Conservation (phyloP, 1,140 invertebrate genomes). For the fruit fly (Drosophila melanogaster) region Release_6_plus_ISO1_MT NT_033777.3:21506001-21506500, state of each 20-base stretch:
- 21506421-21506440: conserved; percentile 67
- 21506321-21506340: conserved; percentile 76
- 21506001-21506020: conserved; percentile 37
- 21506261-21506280: conserved; percentile 1
- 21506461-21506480: conserved; percentile 73
- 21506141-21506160: conserved; percentile 80
- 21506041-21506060: conserved; percentile 59
- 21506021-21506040: conserved; percentile 52
- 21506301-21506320: conserved; percentile 65
- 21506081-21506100: conserved; percentile 9
- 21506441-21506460: conserved; percentile 47
- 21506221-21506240: conserved; percentile 30
- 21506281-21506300: conserved; percentile 66
- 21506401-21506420: conserved; percentile 29
- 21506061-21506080: conserved; percentile 37
- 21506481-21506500: conserved; percentile 74
- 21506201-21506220: conserved; percentile 58
- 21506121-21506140: conserved; percentile 62
- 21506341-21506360: conserved; percentile 63
- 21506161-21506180: conserved; percentile 69
- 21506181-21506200: conserved; percentile 84
- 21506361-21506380: conserved; percentile 72
- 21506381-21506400: conserved; percentile 61
- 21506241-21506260: conserved; percentile 15
- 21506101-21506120: conserved; percentile 68